These are phyloP conservation scores for Scaptomyza polygonia DNA, from an alignment of 2,888 invertebrate genomes.

Conservation along the genomic window DNA sequence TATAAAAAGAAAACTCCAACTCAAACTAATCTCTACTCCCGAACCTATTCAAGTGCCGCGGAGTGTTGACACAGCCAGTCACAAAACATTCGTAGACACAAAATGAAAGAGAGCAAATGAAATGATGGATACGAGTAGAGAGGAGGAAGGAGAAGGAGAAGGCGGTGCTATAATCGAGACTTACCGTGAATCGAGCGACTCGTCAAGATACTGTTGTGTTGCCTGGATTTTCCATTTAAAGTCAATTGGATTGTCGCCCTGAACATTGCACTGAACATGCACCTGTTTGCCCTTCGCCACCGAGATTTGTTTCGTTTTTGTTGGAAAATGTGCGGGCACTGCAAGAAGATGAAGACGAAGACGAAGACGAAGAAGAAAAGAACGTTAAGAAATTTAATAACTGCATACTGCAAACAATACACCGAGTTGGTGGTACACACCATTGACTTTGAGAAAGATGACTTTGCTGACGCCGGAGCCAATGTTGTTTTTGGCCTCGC, in stretches of 20 bases:
- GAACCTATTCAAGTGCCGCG: slow-evolving; percentile 16
- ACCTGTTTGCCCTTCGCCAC: slow-evolving; percentile 93
- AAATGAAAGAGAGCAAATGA: not conserved
- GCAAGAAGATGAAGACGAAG: not conserved
- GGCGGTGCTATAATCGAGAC: slow-evolving; percentile 12
- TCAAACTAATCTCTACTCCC: not conserved
- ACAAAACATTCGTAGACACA: not conserved
- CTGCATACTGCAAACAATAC: no score
- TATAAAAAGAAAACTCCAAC: not conserved
- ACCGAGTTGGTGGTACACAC: slow-evolving; percentile 85
- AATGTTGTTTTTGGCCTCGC: slow-evolving; percentile 96
- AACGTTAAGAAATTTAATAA: slow-evolving; percentile 15
- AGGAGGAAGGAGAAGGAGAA: not conserved
- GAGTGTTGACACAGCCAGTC: slow-evolving; percentile 23
- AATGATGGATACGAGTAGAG: not conserved
- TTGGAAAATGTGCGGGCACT: slow-evolving; percentile 93
- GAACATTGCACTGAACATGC: slow-evolving; percentile 93
- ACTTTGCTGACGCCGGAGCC: slow-evolving; percentile 96
- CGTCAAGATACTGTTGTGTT: slow-evolving; percentile 90
- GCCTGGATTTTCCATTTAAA: slow-evolving; percentile 90
- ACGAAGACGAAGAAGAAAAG: not conserved
- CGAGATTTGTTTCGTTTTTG: slow-evolving; percentile 92
- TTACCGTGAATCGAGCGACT: slow-evolving; percentile 89
- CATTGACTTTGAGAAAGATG: slow-evolving; percentile 94
- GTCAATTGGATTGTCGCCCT: slow-evolving; percentile 94